These are phyloP conservation scores for Drosophila peninsularis DNA, from an alignment of 2,888 invertebrate genomes.

Conservation along the genomic window DNA sequence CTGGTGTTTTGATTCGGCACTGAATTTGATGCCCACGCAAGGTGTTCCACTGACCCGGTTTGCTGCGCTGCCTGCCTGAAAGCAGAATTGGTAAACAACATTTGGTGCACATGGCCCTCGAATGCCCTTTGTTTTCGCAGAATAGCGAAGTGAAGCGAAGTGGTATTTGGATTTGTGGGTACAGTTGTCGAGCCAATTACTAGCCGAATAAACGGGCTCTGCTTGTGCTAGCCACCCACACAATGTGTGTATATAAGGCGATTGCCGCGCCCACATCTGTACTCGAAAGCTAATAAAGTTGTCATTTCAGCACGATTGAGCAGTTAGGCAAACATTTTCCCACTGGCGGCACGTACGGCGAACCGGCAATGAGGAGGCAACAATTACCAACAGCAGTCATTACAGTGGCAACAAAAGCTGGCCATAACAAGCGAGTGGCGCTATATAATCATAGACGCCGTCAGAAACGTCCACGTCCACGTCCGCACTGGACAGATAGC, in stretches of 20 bases:
- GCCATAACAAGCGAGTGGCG: conserved; percentile 76
- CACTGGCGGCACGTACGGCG: conserved; percentile 63
- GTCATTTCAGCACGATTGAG: conserved; percentile 75
- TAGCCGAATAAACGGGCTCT: background rate
- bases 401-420: conserved; percentile 74
- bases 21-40: conserved; percentile 66
- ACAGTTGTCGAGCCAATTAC: conserved; percentile 31
- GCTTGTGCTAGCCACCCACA: conserved; percentile 29
- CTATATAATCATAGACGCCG: conserved; percentile 75
- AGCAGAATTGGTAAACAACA: conserved; percentile 26
- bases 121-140: conserved; percentile 30
- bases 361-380: conserved; percentile 45
- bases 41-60: conserved; percentile 74
- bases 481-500: conserved; percentile 23
- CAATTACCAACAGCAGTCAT: conserved; percentile 75
- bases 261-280: conserved; percentile 43
- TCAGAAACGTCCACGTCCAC: conserved; percentile 22
- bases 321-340: conserved; percentile 69
- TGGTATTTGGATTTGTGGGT: conserved; percentile 1
- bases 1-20: conserved; percentile 41
- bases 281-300: conserved; percentile 68
- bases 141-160: conserved; percentile 6
- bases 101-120: conserved; percentile 38
- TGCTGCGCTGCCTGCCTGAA: conserved; percentile 5
- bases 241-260: background rate